phyloP scores from a whole-genome alignment of 2,888 invertebrate species.

The Notodonta dromedarius region DNA sequence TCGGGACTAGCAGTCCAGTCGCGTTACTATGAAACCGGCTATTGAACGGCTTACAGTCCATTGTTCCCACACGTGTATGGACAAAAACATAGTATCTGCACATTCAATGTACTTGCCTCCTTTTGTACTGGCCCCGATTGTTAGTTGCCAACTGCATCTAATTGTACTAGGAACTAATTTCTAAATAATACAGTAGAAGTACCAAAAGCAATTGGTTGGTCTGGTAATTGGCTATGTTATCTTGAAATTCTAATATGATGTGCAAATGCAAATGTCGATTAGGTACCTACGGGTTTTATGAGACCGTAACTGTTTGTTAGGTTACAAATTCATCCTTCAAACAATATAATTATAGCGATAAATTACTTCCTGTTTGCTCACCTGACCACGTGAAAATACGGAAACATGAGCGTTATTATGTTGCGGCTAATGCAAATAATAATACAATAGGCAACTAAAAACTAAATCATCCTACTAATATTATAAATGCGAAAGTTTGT shows the following conservation, averaged over 20 bases:
- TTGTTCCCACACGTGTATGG: constrained; percentile 26
- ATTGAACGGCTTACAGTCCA: constrained; percentile 36
- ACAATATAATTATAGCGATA: too few relatives aligned
- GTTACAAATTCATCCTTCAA: too few relatives aligned
- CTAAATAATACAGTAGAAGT: constrained; percentile 24
- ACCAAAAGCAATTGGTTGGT: background rate
- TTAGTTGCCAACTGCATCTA: constrained; percentile 36
- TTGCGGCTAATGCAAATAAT: too few relatives aligned
- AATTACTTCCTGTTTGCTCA: too few relatives aligned
- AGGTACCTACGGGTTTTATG: too few relatives aligned
- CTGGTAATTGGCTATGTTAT: background rate
- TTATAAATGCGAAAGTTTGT: too few relatives aligned
- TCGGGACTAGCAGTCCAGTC: constrained; percentile 36
- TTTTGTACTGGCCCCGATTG: constrained; percentile 28
- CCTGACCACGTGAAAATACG: too few relatives aligned
- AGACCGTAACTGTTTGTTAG: too few relatives aligned
- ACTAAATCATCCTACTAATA: too few relatives aligned
- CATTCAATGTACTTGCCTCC: constrained; percentile 22
- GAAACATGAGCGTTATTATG: too few relatives aligned
- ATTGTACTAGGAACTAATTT: constrained; percentile 34
- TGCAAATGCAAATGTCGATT: too few relatives aligned
- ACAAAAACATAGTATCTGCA: constrained; percentile 32
- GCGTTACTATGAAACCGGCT: constrained; percentile 36
- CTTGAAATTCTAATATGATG: background rate
- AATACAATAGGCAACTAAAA: too few relatives aligned